phyloP scores from a whole-genome alignment of 2,797 vertebrate genomes.

The Squalus acanthias region DNA sequence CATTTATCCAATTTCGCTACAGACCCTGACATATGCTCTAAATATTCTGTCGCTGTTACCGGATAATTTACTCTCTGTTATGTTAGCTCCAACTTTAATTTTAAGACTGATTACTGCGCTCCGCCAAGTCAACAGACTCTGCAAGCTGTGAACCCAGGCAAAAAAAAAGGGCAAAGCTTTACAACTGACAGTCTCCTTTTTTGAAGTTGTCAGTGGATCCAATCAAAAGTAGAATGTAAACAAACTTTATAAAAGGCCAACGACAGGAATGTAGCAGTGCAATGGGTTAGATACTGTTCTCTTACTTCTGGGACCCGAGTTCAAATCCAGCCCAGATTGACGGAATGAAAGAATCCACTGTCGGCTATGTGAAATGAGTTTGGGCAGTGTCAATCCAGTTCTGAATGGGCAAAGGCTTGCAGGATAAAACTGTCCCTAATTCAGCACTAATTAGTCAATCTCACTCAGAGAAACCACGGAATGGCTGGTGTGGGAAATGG shows the following conservation, averaged over 20 bases:
- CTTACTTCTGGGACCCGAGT: neutral
- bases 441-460: neutral
- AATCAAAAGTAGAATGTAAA: neutral
- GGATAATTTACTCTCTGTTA: conserved; percentile 15
- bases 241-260: neutral
- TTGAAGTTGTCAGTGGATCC: neutral
- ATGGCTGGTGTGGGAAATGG: neutral
- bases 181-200: neutral
- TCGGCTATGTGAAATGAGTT: neutral
- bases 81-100: neutral
- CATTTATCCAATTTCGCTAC: neutral
- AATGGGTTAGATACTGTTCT: neutral
- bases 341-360: neutral
- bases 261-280: neutral
- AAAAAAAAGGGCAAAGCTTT: neutral
- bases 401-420: neutral
- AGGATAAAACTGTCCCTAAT: neutral
- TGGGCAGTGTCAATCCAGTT: neutral
- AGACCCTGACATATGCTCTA: conserved; percentile 8
- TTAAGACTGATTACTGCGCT: neutral
- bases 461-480: neutral
- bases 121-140: neutral
- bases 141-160: neutral
- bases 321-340: conserved; percentile 1
- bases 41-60: conserved; percentile 4